Conservation (phyloP, 2,797 vertebrate species). For the Crocodylus rhombifer region DNA sequence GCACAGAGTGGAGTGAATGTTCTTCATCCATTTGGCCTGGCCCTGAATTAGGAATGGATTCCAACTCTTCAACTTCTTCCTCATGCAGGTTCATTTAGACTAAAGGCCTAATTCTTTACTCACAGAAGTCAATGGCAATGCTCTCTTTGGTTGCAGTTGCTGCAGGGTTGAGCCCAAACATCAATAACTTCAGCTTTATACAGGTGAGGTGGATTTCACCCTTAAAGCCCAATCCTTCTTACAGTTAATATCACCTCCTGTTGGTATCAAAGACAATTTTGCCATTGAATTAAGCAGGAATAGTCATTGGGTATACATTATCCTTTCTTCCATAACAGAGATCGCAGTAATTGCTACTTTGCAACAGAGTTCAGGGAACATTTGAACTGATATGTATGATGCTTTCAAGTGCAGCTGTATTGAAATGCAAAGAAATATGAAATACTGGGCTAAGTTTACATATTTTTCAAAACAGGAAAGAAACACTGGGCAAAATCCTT, state of each 20-base stretch:
- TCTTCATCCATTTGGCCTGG: neutral
- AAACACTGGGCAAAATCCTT: neutral
- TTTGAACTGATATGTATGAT: neutral
- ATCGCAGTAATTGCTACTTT: neutral
- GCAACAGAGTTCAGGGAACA: neutral
- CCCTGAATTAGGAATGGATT: neutral
- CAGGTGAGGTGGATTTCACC: neutral
- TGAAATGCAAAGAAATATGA: neutral
- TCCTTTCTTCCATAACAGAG: neutral
- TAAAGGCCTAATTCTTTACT: neutral
- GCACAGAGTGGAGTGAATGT: neutral
- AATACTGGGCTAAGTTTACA: neutral
- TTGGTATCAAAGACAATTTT: neutral
- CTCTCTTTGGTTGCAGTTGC: neutral
- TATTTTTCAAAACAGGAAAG: neutral
- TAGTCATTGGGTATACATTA: neutral
- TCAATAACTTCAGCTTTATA: neutral
- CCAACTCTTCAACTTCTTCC: neutral
- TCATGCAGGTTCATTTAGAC: neutral
- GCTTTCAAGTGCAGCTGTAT: neutral
- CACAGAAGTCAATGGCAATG: neutral
- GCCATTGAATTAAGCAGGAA: neutral
- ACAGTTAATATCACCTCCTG: too few species aligned
- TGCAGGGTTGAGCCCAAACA: neutral
- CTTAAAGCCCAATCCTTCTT: neutral